Conservation (phyloP, 2,113 vertebrate species). For the Agelaius phoeniceus region DNA sequence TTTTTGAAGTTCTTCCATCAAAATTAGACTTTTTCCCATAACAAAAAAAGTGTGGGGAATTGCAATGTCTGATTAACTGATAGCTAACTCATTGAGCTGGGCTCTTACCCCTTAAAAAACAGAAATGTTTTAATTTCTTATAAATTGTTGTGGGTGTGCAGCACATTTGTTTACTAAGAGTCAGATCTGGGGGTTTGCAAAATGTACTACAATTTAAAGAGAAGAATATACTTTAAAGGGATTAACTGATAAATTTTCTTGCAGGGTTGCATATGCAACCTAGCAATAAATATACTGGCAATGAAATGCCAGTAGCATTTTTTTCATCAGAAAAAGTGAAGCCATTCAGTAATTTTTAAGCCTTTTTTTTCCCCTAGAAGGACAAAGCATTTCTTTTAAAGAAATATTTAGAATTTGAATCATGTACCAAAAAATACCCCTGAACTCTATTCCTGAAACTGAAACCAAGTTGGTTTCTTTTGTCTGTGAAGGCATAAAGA, state of each 20-base stretch:
- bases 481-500: slow-evolving; percentile 7
- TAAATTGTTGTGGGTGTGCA: not conserved
- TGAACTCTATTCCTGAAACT: not conserved
- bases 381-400: not conserved
- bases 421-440: not conserved
- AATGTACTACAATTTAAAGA: not conserved
- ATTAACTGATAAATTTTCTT: not conserved
- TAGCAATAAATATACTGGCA: no score
- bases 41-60: not conserved
- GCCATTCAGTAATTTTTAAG: not conserved
- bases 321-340: not conserved
- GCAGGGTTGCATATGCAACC: not conserved
- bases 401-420: not conserved
- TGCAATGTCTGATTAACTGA: not conserved
- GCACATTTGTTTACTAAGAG: not conserved
- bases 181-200: not conserved
- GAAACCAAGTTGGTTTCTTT: not conserved
- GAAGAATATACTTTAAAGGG: not conserved
- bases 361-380: not conserved
- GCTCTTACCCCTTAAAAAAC: not conserved
- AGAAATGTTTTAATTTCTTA: not conserved
- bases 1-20: not conserved
- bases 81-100: not conserved
- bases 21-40: not conserved
- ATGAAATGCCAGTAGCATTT: not conserved